Percentiles rank a stretch among this genome's conserved stretches.
Evolutionary conservation across 37 sponge, comb jelly and placozoan genomes (phyloP).

Genomic region (Lycopodina hypogea): DNA sequence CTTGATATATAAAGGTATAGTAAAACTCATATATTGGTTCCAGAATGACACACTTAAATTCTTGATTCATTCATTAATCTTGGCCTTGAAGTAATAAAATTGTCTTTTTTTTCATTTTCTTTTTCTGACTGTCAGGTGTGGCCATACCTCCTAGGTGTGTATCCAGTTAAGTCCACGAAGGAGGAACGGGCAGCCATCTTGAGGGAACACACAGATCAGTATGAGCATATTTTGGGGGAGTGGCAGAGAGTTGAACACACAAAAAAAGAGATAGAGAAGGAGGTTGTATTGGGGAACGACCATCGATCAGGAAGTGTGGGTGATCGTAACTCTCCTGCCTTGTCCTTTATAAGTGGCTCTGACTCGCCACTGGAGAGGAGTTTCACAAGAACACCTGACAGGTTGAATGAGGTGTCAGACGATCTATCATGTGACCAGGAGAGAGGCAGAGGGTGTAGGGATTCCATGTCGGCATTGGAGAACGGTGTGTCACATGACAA

Average conservation of each 20-base stretch:
- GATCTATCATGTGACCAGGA: background rate
- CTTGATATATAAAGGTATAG: too few relatives aligned
- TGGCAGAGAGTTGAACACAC: constrained; percentile 48
- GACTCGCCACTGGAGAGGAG: background rate
- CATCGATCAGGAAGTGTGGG: background rate
- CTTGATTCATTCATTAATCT: too few relatives aligned
- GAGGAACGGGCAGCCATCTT: constrained; percentile 11
- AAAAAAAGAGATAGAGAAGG: constrained; percentile 4
- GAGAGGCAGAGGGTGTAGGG: background rate
- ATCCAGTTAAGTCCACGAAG: constrained; percentile 8
- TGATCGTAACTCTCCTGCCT: background rate
- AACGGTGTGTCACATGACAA: too few relatives aligned
- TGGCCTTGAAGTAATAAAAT: too few relatives aligned
- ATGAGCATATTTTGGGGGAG: constrained; percentile 7
- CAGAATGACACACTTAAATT: too few relatives aligned
- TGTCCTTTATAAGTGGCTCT: constrained; percentile 5
- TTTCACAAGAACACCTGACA: background rate
- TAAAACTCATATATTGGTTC: too few relatives aligned
- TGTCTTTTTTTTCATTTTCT: too few relatives aligned
- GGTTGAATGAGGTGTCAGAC: background rate
- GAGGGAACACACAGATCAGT: background rate
- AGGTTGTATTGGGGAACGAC: background rate
- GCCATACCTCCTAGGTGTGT: constrained; percentile 76
- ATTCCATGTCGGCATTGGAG: too few relatives aligned
- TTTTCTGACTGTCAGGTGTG: constrained; percentile 59